Evolutionary conservation across 2,888 invertebrate genomes (phyloP), one percentile per base, ranked within the genome.

Genomic region (Lasioglossum leucozonium): DNA sequence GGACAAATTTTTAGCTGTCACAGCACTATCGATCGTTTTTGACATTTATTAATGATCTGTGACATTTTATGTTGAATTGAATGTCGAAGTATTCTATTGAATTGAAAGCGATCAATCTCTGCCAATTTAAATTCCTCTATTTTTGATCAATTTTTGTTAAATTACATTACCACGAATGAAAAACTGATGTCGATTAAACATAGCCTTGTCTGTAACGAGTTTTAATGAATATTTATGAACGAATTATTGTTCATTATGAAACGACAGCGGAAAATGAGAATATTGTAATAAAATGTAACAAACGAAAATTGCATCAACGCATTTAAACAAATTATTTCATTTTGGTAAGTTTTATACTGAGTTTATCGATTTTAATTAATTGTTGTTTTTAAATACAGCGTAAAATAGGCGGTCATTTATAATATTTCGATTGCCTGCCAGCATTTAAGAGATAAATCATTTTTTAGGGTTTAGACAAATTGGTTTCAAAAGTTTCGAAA

Each of bases 41-140:
- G 72, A 72, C 72, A 47, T 72, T 47, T 47, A 72, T 47, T 47
- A 44, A 72, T 42, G 47, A 47, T 47, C 30, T 5, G 44, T 47
- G 18, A 72, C 37, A 40, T 47, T 26, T 22, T 47, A 30, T 42
- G n/a, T 34, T 11, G 4, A 67, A 40, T 37, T n/a, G 40, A 67
- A 67, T 37, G 30, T 72, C 72, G 10, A 30, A 72, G 16, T 18
- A 30, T 72, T 34, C 16, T 11, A 67, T 34, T 47, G 47, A 72
- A 47, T 6, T 22, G 72, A 30, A 18, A 8, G 16, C 22, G 30
- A 72, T 47, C 18, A 72, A 72, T 47, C 72, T 47, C n/a, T 47
- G 47, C 26, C 71, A 44, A 16, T 44, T 71, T 16, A 42, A 42
- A 13, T 13, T 22, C 4, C 8, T n/a, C n/a, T 13, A 26, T 42